These are phyloP conservation scores for Gallinago undulata DNA, from an alignment of 2,113 vertebrate genomes.

Conservation along the genomic window DNA sequence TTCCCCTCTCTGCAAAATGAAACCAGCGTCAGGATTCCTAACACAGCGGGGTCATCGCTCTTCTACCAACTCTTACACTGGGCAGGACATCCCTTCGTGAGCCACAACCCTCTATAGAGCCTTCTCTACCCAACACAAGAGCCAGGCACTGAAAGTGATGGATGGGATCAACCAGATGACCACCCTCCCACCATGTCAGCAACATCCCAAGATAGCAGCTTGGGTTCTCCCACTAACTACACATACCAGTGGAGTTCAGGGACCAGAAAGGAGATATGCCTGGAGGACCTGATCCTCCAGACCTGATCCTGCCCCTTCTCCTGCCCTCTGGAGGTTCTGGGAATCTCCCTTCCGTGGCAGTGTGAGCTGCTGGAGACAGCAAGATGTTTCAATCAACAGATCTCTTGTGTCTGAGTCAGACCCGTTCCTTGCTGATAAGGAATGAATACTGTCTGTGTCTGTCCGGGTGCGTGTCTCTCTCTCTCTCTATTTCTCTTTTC, in stretches of 20 bases:
- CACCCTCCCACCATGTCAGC: rapidly evolving
- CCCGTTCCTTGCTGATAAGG: slow-evolving; percentile 23
- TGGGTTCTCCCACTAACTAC: neutral
- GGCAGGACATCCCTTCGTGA: neutral
- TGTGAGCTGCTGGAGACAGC: neutral
- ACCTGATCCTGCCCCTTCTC: neutral
- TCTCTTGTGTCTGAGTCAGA: neutral
- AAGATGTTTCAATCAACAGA: slow-evolving; percentile 43
- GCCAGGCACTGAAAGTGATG: neutral
- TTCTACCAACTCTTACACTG: neutral
- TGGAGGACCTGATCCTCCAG: neutral
- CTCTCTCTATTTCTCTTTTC: slow-evolving; percentile 53
- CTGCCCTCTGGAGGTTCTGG: neutral
- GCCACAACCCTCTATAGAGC: neutral
- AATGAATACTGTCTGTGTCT: slow-evolving; percentile 27
- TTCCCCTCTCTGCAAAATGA: neutral
- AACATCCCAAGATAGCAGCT: neutral
- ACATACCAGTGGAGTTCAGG: neutral
- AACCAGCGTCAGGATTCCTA: neutral
- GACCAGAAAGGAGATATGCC: neutral
- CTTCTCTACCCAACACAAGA: neutral
- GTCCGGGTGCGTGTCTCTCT: neutral
- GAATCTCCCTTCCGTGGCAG: neutral
- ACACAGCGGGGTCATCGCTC: neutral
- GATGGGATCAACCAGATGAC: neutral